Evolutionary conservation across 2,888 invertebrate species (phyloP).

Genomic region (Eilema depressum): DNA sequence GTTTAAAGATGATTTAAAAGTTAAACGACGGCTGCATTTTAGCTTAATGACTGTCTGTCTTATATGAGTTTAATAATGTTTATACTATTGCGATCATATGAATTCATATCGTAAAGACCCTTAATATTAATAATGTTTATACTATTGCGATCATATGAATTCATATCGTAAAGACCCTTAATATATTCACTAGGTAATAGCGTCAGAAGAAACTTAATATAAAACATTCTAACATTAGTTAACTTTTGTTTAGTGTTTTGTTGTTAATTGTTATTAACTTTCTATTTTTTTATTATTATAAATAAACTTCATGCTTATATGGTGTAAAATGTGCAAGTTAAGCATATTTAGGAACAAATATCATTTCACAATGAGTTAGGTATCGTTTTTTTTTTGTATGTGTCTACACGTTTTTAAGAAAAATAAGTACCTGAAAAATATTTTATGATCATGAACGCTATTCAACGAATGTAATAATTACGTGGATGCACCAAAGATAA

Average conservation of each 20-base stretch:
- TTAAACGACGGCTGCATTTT: slow-evolving; percentile 43
- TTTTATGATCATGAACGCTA: slow-evolving; percentile 31
- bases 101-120: slow-evolving; percentile 11
- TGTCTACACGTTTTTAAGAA: slow-evolving; percentile 30
- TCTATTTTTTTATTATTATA: slow-evolving; percentile 41
- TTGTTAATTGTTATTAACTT: slow-evolving; percentile 46
- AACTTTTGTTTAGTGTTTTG: slow-evolving; percentile 37
- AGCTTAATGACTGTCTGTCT: slow-evolving; percentile 47
- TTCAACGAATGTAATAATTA: slow-evolving; percentile 28
- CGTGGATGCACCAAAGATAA: slow-evolving; percentile 44
- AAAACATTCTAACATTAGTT: slow-evolving; percentile 26
- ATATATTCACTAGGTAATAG: slow-evolving; percentile 16
- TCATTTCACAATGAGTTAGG: slow-evolving; percentile 28
- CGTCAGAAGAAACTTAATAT: slow-evolving; percentile 24
- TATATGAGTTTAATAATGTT: slow-evolving; percentile 36
- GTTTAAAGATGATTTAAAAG: slow-evolving; percentile 24
- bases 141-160: background rate
- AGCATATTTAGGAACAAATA: slow-evolving; percentile 25
- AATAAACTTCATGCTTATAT: slow-evolving; percentile 23
- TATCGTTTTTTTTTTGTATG: slow-evolving; percentile 31
- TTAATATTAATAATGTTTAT: slow-evolving; percentile 21
- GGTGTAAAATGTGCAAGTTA: slow-evolving; percentile 16
- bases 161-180: slow-evolving; percentile 15
- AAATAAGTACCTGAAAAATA: slow-evolving; percentile 51
- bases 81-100: slow-evolving; percentile 3